Percentiles rank a stretch among this genome's conserved stretches.
These are phyloP conservation scores for Bombus sylvicola DNA, from an alignment of 1,140 invertebrate species.

Conservation along the genomic window DNA sequence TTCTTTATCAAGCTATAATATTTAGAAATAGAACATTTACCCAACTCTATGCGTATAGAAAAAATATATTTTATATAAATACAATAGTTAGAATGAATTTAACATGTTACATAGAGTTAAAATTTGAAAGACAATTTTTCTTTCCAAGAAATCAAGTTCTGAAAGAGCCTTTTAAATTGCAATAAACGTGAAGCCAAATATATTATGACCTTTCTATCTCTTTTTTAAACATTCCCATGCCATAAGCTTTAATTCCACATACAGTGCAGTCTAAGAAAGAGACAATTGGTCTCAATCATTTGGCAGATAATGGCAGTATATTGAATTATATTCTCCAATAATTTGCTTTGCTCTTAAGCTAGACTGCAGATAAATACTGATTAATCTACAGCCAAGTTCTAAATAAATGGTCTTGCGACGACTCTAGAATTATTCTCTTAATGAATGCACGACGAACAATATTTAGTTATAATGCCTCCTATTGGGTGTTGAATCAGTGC, in stretches of 20 bases:
- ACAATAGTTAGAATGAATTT: background rate
- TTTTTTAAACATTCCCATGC: constrained; percentile 6
- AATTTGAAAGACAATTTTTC: background rate
- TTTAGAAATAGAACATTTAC: background rate
- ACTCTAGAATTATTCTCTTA: constrained; percentile 75
- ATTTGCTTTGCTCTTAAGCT: constrained; percentile 37
- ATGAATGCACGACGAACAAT: constrained; percentile 81
- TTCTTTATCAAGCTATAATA: background rate
- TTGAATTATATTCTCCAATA: constrained; percentile 55
- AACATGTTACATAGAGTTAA: background rate
- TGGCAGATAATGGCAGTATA: constrained; percentile 75
- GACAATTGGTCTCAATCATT: constrained; percentile 54
- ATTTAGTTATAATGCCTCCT: constrained; percentile 79
- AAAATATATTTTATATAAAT: constrained; percentile 13
- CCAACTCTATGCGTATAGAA: background rate
- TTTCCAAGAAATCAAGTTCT: background rate
- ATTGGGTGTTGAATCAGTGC: constrained; percentile 81
- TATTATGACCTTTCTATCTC: background rate
- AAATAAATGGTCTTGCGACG: constrained; percentile 76
- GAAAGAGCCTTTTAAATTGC: background rate
- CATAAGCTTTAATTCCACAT: constrained; percentile 18
- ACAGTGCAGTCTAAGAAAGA: constrained; percentile 19
- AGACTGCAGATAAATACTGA: constrained; percentile 1
- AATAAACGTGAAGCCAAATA: background rate
- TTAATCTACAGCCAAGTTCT: constrained; percentile 59